Conservation (phyloP, 2,888 invertebrate genomes). For the Ophraella communa region DNA sequence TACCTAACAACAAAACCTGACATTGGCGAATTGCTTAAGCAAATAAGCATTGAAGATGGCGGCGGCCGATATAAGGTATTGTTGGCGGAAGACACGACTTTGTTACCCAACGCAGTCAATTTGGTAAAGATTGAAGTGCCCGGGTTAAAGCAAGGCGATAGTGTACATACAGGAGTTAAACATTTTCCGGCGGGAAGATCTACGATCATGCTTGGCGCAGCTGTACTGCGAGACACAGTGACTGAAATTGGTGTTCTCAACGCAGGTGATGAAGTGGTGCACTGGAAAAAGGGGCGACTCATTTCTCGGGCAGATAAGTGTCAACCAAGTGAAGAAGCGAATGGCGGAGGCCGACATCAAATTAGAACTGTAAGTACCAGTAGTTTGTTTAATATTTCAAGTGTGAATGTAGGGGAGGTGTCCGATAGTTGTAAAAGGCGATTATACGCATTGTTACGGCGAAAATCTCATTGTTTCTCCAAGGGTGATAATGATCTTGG, state of each 20-base stretch:
- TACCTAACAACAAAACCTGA: conserved; percentile 1
- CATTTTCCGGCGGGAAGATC: not conserved
- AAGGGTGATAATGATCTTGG: too few relatives aligned
- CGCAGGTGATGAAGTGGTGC: not conserved
- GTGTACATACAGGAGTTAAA: not conserved
- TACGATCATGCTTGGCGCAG: not conserved
- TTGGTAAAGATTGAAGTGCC: not conserved
- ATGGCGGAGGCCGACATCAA: too few relatives aligned
- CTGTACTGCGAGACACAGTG: not conserved
- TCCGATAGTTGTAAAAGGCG: too few relatives aligned
- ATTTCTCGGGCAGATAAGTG: not conserved
- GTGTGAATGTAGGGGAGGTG: too few relatives aligned
- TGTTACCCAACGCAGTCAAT: not conserved
- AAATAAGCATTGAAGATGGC: conserved; percentile 2
- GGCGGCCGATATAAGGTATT: not conserved
- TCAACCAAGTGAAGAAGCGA: too few relatives aligned
- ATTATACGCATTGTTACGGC: too few relatives aligned
- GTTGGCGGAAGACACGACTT: conserved; percentile 3
- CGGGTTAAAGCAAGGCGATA: not conserved
- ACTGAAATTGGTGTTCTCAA: not conserved
- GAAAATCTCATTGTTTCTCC: too few relatives aligned
- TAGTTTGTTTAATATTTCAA: too few relatives aligned
- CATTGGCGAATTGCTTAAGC: conserved; percentile 1
- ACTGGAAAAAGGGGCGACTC: not conserved
- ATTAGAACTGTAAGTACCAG: too few relatives aligned